phyloP scores from a whole-genome alignment of 2,113 vertebrate species.

The Polypterus bichir region DNA sequence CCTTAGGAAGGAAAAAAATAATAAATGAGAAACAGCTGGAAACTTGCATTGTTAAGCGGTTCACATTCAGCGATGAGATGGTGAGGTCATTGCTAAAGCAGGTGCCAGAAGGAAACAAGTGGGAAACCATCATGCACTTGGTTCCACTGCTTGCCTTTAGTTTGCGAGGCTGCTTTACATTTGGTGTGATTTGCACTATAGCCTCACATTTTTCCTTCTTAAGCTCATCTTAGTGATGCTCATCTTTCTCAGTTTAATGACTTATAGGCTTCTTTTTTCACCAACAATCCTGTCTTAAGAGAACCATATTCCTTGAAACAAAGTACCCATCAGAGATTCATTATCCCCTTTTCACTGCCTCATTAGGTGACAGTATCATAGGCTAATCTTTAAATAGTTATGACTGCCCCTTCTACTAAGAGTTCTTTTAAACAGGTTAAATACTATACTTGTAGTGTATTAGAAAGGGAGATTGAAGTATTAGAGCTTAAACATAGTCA shows the following conservation, averaged over 20 bases:
- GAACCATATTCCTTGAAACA: slow-evolving; percentile 1
- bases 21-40: slow-evolving; percentile 51
- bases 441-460: slow-evolving; percentile 12
- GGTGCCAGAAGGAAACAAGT: slow-evolving; percentile 45
- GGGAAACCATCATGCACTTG: slow-evolving; percentile 22
- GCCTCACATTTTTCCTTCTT: slow-evolving; percentile 7
- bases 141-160: slow-evolving; percentile 14
- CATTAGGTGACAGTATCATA: slow-evolving; percentile 17
- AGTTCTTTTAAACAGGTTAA: slow-evolving; percentile 19
- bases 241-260: slow-evolving; percentile 8
- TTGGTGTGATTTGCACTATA: not conserved
- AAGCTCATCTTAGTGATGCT: slow-evolving; percentile 8
- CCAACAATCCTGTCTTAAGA: not conserved
- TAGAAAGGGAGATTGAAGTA: slow-evolving; percentile 9
- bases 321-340: not conserved
- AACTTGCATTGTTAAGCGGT: slow-evolving; percentile 45
- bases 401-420: slow-evolving; percentile 6
- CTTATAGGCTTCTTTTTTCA: not conserved
- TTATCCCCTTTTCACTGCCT: not conserved
- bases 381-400: slow-evolving; percentile 17
- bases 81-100: slow-evolving; percentile 55
- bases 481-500: slow-evolving; percentile 17
- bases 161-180: slow-evolving; percentile 12
- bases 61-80: slow-evolving; percentile 38
- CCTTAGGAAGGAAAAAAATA: slow-evolving; percentile 14